These are phyloP conservation scores for Anthoscopus minutus DNA, from an alignment of 2,113 vertebrate species.

Conservation along the genomic window DNA sequence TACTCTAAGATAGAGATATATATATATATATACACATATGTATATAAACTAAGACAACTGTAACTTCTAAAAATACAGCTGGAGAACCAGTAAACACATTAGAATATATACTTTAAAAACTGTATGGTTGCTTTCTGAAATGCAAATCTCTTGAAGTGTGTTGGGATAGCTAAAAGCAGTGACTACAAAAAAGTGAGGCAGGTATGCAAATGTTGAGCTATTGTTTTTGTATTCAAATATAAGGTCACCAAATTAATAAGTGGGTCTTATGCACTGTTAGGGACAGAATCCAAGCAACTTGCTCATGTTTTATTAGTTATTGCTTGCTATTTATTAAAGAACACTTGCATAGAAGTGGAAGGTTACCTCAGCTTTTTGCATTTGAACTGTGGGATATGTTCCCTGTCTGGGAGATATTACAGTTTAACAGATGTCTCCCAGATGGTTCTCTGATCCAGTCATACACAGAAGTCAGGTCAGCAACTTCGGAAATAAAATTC, in stretches of 20 bases:
- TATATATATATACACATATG: neutral
- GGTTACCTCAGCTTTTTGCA: neutral
- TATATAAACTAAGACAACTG: neutral
- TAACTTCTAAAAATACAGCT: neutral
- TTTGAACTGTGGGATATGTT: neutral
- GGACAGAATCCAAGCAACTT: neutral
- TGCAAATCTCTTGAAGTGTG: neutral
- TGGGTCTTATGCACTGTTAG: neutral
- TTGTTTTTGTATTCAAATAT: neutral
- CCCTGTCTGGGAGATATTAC: neutral
- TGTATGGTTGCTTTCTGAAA: neutral
- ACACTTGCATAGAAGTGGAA: neutral
- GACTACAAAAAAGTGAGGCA: neutral
- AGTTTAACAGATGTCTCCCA: constrained; percentile 52
- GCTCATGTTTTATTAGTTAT: neutral
- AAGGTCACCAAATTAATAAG: neutral
- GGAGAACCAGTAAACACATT: neutral
- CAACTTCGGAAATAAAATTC: constrained; percentile 49
- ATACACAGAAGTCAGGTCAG: constrained; percentile 46
- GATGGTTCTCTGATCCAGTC: constrained; percentile 17
- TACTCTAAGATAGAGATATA: neutral
- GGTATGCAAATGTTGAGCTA: neutral
- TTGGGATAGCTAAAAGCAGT: neutral
- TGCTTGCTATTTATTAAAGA: neutral
- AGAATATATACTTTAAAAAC: neutral